Evolutionary conservation across 2,113 vertebrate genomes (phyloP), one percentile per base, ranked within the genome.

Genomic region (Bettongia penicillata): DNA sequence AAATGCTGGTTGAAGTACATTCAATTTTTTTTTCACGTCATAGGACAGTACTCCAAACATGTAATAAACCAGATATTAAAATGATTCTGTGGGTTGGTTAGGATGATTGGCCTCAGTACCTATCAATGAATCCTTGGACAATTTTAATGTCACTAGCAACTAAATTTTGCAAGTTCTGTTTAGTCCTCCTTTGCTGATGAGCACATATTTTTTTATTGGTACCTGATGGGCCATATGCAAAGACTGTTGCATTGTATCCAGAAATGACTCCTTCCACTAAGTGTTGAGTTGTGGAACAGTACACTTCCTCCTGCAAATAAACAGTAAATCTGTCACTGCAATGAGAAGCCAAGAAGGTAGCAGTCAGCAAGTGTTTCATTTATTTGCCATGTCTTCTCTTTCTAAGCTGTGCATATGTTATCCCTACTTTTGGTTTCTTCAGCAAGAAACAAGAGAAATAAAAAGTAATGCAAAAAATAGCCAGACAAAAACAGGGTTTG

Each of bases 171-270:
- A 90, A 90, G 48, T 90, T 90, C 8, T 11, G 90, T 31, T 48
- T 51, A 49, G 23, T 51, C 3, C 22, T 47, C 26, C 48, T 49
- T 43, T 84, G n/a, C 37, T 43, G 68, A 84, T 84, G 22, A 43
- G n/a, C n/a, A 84, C 31, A 16, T 37, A 31, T 31, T 43, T 84
- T 77, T 84, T 43, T 43, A 12, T 49, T 0, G 2, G 89, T 97
- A 99, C 98, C 98, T 98, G 98, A 98, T 51, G 98, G 98, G 51
- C 98, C 77, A 0, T 98, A 98, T 3, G 98, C 98, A 97, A 99
- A 99, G 94, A 98, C 96, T 0, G 97, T 99, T 1, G 98, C 97
- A 0, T 98, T 99, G 97, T 98, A 99, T 61, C 98, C 98, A 37
- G 97, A 98, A 96, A 99, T 96, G 0, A 99, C 93, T 2, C 98